A percentile compares a stretch with the other conserved stretches of the same genome.
Evolutionary conservation across 1,140 invertebrate species (phyloP).

Genomic region (Papilio xuthus): DNA sequence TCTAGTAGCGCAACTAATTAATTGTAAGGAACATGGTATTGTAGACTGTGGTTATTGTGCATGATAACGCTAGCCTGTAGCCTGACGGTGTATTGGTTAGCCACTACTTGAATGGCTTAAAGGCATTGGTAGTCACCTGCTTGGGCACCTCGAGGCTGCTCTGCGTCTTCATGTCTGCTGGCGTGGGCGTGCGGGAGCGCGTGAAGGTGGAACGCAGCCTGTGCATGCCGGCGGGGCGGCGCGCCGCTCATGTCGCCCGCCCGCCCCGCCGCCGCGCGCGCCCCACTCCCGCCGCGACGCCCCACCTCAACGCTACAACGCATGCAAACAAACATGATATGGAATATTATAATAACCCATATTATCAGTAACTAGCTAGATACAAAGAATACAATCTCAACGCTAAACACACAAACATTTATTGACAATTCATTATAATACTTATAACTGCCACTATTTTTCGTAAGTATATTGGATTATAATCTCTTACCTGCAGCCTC

Average conservation of each 20-base stretch:
- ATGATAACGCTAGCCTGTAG: background rate
- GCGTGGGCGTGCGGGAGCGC: conserved; percentile 91
- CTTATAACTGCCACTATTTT: conserved; percentile 39
- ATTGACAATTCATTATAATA: no score
- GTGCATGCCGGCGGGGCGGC: conserved; percentile 85
- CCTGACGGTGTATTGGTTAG: background rate
- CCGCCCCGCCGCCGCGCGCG: conserved; percentile 67
- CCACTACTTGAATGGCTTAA: background rate
- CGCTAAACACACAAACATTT: no score
- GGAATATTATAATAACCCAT: conserved; percentile 11
- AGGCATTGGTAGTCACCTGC: conserved; percentile 81
- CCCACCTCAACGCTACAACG: conserved; percentile 1
- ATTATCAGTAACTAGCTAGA: background rate
- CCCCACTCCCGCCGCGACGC: conserved; percentile 57
- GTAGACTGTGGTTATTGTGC: background rate
- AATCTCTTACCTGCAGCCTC: no score
- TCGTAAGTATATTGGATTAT: no score
- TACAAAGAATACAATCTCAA: background rate
- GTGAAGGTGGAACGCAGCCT: conserved; percentile 92
- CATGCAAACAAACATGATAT: conserved; percentile 30
- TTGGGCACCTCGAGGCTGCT: conserved; percentile 94
- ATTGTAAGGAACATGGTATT: background rate
- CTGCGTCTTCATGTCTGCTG: conserved; percentile 94
- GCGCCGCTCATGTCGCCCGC: conserved; percentile 72
- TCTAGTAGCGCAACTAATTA: background rate